A percentile compares a stretch with the other conserved stretches of the same genome.
These are phyloP conservation scores for Oceanodroma leucorhoa DNA, from an alignment of 2,797 vertebrate genomes.

Conservation along the genomic window DNA sequence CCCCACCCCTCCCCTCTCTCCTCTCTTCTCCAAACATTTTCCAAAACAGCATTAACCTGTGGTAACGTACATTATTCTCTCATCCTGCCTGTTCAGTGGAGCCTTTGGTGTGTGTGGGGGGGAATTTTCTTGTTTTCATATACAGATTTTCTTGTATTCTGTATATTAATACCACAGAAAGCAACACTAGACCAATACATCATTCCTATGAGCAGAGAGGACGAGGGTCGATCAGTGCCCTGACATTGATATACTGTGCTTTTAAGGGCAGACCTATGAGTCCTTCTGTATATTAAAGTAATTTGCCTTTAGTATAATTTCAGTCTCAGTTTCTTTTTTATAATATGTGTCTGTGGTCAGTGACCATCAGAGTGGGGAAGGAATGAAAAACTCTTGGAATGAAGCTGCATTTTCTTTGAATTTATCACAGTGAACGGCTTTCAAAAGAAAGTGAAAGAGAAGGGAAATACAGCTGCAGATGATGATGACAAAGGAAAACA, in stretches of 20 bases:
- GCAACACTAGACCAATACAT: not conserved
- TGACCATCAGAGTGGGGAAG: not conserved
- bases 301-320: not conserved
- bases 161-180: not conserved
- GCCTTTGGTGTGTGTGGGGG: not conserved
- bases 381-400: not conserved
- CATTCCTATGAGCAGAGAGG: not conserved
- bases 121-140: not conserved
- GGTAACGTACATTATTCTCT: not conserved
- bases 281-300: not conserved
- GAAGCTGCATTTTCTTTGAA: not conserved
- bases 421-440: not conserved
- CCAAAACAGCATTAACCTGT: not conserved
- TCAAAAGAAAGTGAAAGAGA: not conserved
- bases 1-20: not conserved
- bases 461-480: conserved; percentile 14
- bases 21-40: not conserved
- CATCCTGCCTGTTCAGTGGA: not conserved
- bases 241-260: not conserved
- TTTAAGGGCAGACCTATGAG: not conserved
- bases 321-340: not conserved
- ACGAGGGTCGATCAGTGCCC: accelerated
- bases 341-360: not conserved
- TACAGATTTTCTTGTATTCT: not conserved
- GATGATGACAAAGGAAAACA: not conserved